Base-by-base conservation (phyloP, 2,113 vertebrate species). In the Numenius arquata region DNA sequence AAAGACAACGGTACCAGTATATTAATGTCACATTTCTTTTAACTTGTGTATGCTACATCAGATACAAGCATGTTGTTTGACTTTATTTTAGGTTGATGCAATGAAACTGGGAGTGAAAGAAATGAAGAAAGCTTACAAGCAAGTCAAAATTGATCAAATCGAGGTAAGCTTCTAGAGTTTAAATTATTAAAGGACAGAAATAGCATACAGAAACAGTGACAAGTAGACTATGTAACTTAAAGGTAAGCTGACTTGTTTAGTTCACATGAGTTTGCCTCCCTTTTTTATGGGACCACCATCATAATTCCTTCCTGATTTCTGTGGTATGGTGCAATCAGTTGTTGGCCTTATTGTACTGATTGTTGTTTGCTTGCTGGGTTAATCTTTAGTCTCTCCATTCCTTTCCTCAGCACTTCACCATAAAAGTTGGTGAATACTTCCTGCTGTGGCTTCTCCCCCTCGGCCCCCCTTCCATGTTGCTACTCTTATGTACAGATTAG, bases 81-180 rank as follows among this genome's bases (percentile, higher is more conserved):
- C 34, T 97, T 26, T 96, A 6, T 92, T 90, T 29, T 84, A 99
- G 99, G 99, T 99, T 62, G 99, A 99, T 78, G 99, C 99, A 91
- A 99, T 99, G 99, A 99, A 99, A 97, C 56, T 98, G 41, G 99
- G 99, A 48, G 99, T 99, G 66, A 99, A 99, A 97, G 99, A 99
- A 97, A 99, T 99, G 99, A 99, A 99, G 97, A 99, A 99, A 94
- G 99, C 99, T 9, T 99, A 99, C 95, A 99, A 99, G 95, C 96
- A 99, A 79, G 99, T 99, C 48, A 99, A 99, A 95, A 99, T 99
- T 11, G 99, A 99, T 97, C 98, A 99, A 94, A 99, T 99, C 80
- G 99, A 99, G 98, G 99, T 99, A 13, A 98, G 97, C 18, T 81
- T 27, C 66, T 82, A 1, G 40, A 36, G 19, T 59, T 85, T 23